Evolutionary conservation across 2,888 invertebrate species (phyloP).

Genomic region (Chloroclysta siterata): DNA sequence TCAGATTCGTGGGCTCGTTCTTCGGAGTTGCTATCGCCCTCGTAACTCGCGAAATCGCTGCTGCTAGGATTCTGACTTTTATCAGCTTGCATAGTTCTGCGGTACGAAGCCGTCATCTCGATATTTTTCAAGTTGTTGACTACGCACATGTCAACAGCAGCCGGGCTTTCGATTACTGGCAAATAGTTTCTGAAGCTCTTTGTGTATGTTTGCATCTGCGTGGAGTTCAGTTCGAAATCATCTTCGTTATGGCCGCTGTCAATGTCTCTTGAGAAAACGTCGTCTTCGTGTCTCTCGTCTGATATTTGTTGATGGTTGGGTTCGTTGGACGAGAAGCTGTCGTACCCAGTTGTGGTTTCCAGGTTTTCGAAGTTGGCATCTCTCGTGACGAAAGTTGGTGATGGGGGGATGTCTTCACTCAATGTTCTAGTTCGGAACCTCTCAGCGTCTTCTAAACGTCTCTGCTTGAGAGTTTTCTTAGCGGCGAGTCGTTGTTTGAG

Average conservation of each 20-base stretch:
- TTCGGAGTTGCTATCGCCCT: slow-evolving; percentile 85
- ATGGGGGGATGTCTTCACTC: slow-evolving; percentile 81
- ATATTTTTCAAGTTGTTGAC: slow-evolving; percentile 80
- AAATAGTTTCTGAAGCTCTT: slow-evolving; percentile 80
- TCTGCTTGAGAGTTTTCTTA: slow-evolving; percentile 83
- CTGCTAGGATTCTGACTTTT: slow-evolving; percentile 65
- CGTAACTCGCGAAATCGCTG: slow-evolving; percentile 79
- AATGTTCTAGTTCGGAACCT: slow-evolving; percentile 90
- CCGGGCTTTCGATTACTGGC: slow-evolving; percentile 77
- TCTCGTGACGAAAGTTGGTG: slow-evolving; percentile 77
- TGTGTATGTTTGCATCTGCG: slow-evolving; percentile 85
- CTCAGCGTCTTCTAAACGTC: slow-evolving; percentile 87
- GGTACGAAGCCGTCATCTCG: slow-evolving; percentile 72
- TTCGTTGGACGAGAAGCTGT: slow-evolving; percentile 78
- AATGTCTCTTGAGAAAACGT: slow-evolving; percentile 61
- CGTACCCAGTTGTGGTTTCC: slow-evolving; percentile 80
- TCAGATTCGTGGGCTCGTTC: slow-evolving; percentile 78
- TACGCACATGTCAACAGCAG: slow-evolving; percentile 75
- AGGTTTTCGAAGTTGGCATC: slow-evolving; percentile 77
- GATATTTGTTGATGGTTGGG: slow-evolving; percentile 66
- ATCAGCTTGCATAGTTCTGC: slow-evolving; percentile 52
- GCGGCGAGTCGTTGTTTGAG: slow-evolving; percentile 71
- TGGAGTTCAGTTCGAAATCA: slow-evolving; percentile 87
- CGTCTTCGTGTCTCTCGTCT: slow-evolving; percentile 65
- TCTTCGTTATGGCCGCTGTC: slow-evolving; percentile 91